phyloP scores from a whole-genome alignment of 23 tunicate species.

The Corella eumyota region DNA sequence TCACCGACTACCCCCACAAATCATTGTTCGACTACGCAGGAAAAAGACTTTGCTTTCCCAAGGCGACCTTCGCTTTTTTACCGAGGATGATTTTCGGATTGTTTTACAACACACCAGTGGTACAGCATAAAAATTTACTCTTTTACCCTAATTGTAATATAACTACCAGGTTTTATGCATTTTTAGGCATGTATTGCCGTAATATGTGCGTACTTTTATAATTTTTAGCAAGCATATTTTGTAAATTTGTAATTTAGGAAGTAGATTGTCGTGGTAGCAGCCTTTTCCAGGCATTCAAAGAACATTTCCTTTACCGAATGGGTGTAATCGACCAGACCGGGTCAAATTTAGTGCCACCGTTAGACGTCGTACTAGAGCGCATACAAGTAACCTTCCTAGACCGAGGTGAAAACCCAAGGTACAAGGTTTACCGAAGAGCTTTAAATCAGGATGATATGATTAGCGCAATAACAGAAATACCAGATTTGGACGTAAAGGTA shows the following conservation, averaged over 20 bases:
- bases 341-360: background rate
- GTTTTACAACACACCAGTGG: slow-evolving; percentile 65
- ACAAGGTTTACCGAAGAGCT: slow-evolving; percentile 46
- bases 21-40: slow-evolving; percentile 32
- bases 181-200: no score
- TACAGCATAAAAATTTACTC: background rate
- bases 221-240: no score
- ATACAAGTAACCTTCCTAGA: slow-evolving; percentile 62
- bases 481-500: slow-evolving; percentile 66
- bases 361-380: slow-evolving; percentile 1
- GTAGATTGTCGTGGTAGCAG: slow-evolving; percentile 38
- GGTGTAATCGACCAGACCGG: slow-evolving; percentile 24
- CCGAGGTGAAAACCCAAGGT: slow-evolving; percentile 36
- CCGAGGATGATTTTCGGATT: slow-evolving; percentile 76
- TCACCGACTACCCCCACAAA: slow-evolving; percentile 37
- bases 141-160: background rate
- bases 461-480: slow-evolving; percentile 32
- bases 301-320: slow-evolving; percentile 87
- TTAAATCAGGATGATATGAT: slow-evolving; percentile 59
- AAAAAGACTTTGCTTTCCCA: slow-evolving; percentile 46
- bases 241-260: slow-evolving; percentile 31
- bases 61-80: slow-evolving; percentile 60
- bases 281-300: slow-evolving; percentile 62
- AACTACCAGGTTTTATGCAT: no score
- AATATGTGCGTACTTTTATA: no score